Base-by-base conservation (phyloP, 1,140 invertebrate species). In the Zaprionus capensis region DNA sequence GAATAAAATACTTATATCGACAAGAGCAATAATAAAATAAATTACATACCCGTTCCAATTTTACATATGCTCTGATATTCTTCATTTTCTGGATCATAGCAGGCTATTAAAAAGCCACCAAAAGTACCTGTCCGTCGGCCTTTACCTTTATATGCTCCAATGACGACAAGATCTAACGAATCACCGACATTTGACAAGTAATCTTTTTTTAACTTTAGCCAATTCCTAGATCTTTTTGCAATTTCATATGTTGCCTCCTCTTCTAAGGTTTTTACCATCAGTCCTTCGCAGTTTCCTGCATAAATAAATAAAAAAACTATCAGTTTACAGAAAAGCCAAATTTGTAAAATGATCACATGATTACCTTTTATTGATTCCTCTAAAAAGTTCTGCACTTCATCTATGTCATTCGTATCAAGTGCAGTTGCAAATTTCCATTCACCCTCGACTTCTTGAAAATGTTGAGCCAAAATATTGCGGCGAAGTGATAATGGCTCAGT, bases 121-220 rank as follows among this genome's bases (percentile, higher is more conserved):
- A 98, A 99, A 31, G 95, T 95, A 6, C 98, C 99, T 4, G 98
- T 97, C 71, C 99, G 94, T 93, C 99, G 99, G 5, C 99, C 99
- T 84, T 97, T 97, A 0, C 99, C 99, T 46, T 96, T 93, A 93
- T 98, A 99, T 1, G 97, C 99, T 69, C 99, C 99, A 68, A 99
- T 97, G 0, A 99, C 98, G 6, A 99, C 98, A n/a, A 96, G 94
- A 94, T 99, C 98, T 38, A 99, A 93, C 0, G 97, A 99, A 93
- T 99, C 98, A 1, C 98, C 98, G 15, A 98, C 96, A 53, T 98
- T 98, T 34, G 99, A 98, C 66, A 99, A 93, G 94, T 99, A 99
- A 94, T 99, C 98, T 92, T 99, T 99, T 93, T 99, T 99, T 53
- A 99, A 92, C 95, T 99, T 99, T 3, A 99, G 93, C 99, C 99